Evolutionary conservation across 2,113 vertebrate genomes (phyloP).

Genomic region (Antigone vipio): DNA sequence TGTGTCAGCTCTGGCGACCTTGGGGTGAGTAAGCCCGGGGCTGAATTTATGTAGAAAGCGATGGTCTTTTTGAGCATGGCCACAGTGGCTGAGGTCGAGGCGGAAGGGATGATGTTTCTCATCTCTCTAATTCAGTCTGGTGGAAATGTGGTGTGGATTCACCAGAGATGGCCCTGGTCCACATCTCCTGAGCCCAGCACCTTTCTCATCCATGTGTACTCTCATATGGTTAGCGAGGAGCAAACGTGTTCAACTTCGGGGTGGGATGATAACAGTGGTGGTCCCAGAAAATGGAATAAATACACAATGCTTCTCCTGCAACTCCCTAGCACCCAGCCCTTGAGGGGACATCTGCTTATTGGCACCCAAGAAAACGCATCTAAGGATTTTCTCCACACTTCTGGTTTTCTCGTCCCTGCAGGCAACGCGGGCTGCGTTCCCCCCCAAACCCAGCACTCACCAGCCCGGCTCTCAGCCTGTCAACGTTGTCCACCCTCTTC

Average conservation of each 20-base stretch:
- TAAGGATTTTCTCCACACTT: not conserved
- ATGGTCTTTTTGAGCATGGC: not conserved
- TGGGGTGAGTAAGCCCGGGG: rapidly evolving
- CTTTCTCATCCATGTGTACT: not conserved
- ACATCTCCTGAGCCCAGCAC: not conserved
- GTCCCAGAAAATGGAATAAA: not conserved
- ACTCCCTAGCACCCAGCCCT: not conserved
- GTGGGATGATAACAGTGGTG: not conserved
- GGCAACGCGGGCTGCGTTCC: conserved; percentile 18
- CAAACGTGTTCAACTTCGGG: not conserved
- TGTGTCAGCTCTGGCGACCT: not conserved
- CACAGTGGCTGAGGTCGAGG: not conserved
- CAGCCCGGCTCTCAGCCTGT: conserved; percentile 75
- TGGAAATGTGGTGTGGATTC: not conserved
- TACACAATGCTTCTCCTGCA: not conserved
- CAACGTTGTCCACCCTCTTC: conserved; percentile 84
- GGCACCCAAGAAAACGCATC: rapidly evolving
- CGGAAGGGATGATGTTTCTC: not conserved
- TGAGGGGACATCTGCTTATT: not conserved
- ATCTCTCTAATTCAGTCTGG: not conserved
- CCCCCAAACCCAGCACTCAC: conserved; percentile 37
- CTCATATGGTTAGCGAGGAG: not conserved
- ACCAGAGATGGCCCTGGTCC: not conserved
- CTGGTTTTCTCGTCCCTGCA: not conserved
- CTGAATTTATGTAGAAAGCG: not conserved